Evolutionary conservation across 2,797 vertebrate genomes (phyloP), one percentile per base, ranked within the genome.

Genomic region (Chelon labrosus): DNA sequence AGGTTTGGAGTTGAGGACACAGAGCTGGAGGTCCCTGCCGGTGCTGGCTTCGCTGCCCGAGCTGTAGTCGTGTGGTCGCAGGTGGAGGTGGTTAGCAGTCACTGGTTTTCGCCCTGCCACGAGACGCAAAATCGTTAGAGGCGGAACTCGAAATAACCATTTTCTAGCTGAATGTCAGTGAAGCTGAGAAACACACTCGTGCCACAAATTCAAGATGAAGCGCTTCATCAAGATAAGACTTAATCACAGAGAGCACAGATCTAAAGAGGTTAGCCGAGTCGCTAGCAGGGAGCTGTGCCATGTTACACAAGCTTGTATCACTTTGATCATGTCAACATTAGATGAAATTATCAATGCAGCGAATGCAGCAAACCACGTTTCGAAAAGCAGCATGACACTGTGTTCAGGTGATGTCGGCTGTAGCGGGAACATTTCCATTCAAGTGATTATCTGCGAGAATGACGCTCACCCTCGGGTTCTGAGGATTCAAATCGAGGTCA

Each of bases 71-170:
- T 11, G 52, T 62, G 42, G 79, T 63, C 25, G 31, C 75, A 25
- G 69, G 61, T 47, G 68, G 61, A 72, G 80, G 50, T 25, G 75
- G 82, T 93, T 92, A 95, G 90, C 86, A 83, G 88, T 95, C 92
- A 35, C 87, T 93, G 87, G 91, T 93, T 89, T 93, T 95, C 16
- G 75, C 76, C 92, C 95, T 95, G 91, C 82, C 25, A 64, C 37
- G 20, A 83, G 10, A 91, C 62, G 87, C 60, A 85, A 50, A 80
- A 53, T 17, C 44, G 37, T 65, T 71, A 16, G 46, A 73, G 59
- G 27, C 49, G 84, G 59, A 68, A 70, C 11, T 46, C 11, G 17
- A 46, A 68, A 41, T 5, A 42, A 27, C 5, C 5, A 0, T 17
- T 37, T 52, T 10, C 19, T 49, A 38, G 8, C 16, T 20, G 9